phyloP scores from a whole-genome alignment of 2,113 vertebrate genomes.

The Rhinichthys klamathensis region DNA sequence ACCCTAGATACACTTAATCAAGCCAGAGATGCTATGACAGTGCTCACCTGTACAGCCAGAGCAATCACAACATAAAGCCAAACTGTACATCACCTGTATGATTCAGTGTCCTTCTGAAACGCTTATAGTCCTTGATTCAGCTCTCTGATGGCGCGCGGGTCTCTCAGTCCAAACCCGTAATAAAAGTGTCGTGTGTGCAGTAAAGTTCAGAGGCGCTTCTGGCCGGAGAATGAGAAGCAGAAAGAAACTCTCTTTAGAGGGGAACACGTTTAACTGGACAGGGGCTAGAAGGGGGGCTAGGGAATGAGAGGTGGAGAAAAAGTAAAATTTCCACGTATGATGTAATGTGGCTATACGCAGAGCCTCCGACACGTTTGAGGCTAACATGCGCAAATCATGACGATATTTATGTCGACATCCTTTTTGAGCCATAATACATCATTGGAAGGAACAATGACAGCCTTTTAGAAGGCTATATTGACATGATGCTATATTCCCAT shows the following conservation, averaged over 20 bases:
- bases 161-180: not conserved
- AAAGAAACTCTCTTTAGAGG: slow-evolving; percentile 43
- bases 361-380: not conserved
- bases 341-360: slow-evolving; percentile 45
- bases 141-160: not conserved
- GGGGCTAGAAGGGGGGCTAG: slow-evolving; percentile 32
- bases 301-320: slow-evolving; percentile 40
- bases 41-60: not conserved
- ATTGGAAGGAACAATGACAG: not conserved
- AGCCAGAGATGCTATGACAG: not conserved
- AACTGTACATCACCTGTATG: not conserved
- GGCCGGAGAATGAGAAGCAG: slow-evolving; percentile 35
- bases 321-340: slow-evolving; percentile 48
- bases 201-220: slow-evolving; percentile 15
- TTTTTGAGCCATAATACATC: not conserved
- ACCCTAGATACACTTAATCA: too few relatives aligned
- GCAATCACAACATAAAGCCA: not conserved
- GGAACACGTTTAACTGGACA: slow-evolving; percentile 54
- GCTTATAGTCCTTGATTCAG: slow-evolving; percentile 15
- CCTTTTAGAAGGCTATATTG: not conserved
- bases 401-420: not conserved
- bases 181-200: slow-evolving; percentile 23
- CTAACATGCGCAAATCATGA: not conserved
- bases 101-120: slow-evolving; percentile 1
- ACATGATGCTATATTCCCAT: not conserved